Evolutionary conservation across 2,113 vertebrate species (phyloP).

Genomic region (Dryoscopus gambensis): DNA sequence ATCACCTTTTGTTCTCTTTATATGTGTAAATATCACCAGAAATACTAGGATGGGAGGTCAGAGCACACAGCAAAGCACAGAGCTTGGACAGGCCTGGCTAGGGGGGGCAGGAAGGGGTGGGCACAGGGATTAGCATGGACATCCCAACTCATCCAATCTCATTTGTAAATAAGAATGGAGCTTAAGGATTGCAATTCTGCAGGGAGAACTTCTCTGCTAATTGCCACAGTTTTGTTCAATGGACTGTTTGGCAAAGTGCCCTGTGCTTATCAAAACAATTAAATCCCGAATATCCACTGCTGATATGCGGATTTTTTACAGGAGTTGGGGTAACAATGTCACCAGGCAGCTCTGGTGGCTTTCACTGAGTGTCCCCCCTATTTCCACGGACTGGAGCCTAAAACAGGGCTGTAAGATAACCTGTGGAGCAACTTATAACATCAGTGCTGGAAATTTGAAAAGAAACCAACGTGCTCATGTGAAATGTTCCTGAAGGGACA

Average conservation of each 20-base stretch:
- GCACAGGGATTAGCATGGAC: not conserved
- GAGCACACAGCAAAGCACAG: not conserved
- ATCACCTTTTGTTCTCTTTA: not conserved
- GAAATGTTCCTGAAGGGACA: not conserved
- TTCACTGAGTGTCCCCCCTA: not conserved
- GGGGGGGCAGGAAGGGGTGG: not conserved
- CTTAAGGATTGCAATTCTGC: not conserved
- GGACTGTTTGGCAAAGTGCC: conserved; percentile 9
- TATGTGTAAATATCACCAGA: not conserved
- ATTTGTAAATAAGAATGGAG: not conserved
- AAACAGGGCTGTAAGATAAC: not conserved
- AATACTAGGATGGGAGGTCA: not conserved
- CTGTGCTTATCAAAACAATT: conserved; percentile 24
- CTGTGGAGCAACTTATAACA: not conserved
- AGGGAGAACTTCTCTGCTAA: not conserved
- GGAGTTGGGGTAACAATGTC: not conserved
- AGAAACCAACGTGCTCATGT: accelerated
- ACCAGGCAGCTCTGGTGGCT: not conserved
- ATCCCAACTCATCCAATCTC: not conserved
- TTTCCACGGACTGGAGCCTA: not conserved
- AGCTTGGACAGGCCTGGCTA: not conserved
- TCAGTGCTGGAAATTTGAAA: not conserved
- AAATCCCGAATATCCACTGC: not conserved
- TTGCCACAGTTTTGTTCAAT: conserved; percentile 5
- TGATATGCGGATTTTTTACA: not conserved